phyloP scores from a whole-genome alignment of 2,113 vertebrate genomes.

The Albula glossodonta region DNA sequence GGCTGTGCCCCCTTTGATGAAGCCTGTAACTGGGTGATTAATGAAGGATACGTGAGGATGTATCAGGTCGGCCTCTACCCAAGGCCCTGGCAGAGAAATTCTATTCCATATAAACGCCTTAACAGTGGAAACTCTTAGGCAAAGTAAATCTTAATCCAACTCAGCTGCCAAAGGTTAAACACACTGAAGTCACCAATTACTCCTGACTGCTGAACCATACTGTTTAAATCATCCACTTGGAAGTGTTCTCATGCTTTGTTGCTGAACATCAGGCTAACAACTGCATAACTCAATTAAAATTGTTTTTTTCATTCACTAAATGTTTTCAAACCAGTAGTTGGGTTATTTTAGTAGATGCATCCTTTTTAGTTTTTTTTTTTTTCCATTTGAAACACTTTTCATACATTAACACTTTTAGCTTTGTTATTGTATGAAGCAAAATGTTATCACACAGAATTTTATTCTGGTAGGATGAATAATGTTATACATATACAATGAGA shows the following conservation, averaged over 20 bases:
- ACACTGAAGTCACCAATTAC: background rate
- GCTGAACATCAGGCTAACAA: background rate
- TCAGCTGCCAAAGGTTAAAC: conserved; percentile 4
- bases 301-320: too few species aligned
- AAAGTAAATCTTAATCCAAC: background rate
- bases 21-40: background rate
- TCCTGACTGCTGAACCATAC: background rate
- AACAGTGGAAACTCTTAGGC: background rate
- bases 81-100: background rate
- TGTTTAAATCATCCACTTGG: background rate
- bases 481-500: background rate
- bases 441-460: too few species aligned
- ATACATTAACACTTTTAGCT: background rate
- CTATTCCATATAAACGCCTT: background rate
- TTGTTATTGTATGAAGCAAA: too few species aligned
- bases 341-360: background rate
- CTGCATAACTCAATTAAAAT: too few species aligned
- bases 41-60: background rate
- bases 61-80: background rate
- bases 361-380: background rate
- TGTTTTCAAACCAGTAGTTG: background rate
- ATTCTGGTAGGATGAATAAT: background rate
- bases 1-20: background rate
- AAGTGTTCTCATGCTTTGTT: background rate
- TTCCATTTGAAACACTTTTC: background rate